Base-by-base conservation (phyloP, 2,113 vertebrate genomes). In the Blennius ocellaris region DNA sequence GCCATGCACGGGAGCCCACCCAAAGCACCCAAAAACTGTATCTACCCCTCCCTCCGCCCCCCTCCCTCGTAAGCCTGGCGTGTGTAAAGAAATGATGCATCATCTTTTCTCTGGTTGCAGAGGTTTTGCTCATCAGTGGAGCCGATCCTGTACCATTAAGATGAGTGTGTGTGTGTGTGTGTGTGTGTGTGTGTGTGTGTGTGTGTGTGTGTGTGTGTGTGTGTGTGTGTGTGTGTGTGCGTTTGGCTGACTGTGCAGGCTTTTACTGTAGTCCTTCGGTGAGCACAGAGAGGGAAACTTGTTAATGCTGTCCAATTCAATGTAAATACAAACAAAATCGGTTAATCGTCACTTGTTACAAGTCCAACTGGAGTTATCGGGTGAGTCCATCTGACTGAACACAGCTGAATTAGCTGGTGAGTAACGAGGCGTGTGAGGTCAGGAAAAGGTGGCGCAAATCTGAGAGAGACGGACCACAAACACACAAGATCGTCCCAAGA, bases 221-320 rank as follows among this genome's bases (percentile, higher is more conserved):
- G 0, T 65, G 43, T 2, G 5, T 39, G 12, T 38, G 12, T 47
- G 64, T 52, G 43, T 78, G 69, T 71, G 63, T 43, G 41, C 5
- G 69, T 72, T 63, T 66, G 81, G 84, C 76, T 93, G 90, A 90
- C 87, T 92, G 89, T 93, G 92, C 90, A 92, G 88, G 92, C 90
- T 87, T 93, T 93, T 92, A 87, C 91, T 90, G 93, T 89, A 73
- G 87, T 87, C 82, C 78, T 85, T 85, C 63, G 49, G 82, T 91
- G 83, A 92, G 92, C 86, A 87, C 89, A 90, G 93, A 93, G 89
- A 92, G 87, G 84, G 58, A 86, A 80, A 69, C 41, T 69, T 70
- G 73, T 82, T 84, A 70, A 60, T 36, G 2, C 40, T 5, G 55
- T 87, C 79, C 70, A 82, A 85, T 82, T 85, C 30, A 66, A 68